Conservation (phyloP, 2,113 vertebrate genomes). For the Meriones unguiculatus region DNA sequence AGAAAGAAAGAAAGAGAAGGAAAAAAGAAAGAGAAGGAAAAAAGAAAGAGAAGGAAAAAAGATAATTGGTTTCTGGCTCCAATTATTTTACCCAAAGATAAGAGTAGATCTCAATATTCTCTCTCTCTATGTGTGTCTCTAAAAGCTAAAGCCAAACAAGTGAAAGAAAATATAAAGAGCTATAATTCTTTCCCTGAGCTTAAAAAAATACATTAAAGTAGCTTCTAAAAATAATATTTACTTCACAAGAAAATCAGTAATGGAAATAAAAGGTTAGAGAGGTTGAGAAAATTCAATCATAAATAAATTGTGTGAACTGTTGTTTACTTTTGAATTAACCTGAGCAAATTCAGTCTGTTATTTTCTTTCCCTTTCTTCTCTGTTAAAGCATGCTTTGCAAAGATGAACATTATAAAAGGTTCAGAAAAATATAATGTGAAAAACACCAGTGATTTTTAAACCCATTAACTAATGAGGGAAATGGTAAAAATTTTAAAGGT, state of each 20-base stretch:
- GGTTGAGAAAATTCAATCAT: conserved; percentile 37
- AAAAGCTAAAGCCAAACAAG: not conserved
- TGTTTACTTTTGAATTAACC: conserved; percentile 61
- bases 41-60: not conserved
- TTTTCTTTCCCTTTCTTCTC: not conserved
- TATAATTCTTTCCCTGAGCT: not conserved
- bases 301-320: conserved; percentile 40
- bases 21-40: not conserved
- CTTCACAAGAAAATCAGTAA: conserved; percentile 17
- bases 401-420: conserved; percentile 1
- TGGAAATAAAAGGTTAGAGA: not conserved
- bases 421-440: not conserved
- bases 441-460: conserved; percentile 1
- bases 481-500: not conserved
- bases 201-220: not conserved
- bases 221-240: conserved; percentile 29
- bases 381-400: not conserved
- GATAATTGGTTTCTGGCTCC: not conserved
- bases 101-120: not conserved
- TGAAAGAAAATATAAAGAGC: conserved; percentile 7
- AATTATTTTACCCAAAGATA: not conserved
- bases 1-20: not conserved
- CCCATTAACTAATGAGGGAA: not conserved
- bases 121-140: not conserved
- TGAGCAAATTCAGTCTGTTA: not conserved